phyloP scores from a whole-genome alignment of 1,140 invertebrate genomes.

The Lerema accius region DNA sequence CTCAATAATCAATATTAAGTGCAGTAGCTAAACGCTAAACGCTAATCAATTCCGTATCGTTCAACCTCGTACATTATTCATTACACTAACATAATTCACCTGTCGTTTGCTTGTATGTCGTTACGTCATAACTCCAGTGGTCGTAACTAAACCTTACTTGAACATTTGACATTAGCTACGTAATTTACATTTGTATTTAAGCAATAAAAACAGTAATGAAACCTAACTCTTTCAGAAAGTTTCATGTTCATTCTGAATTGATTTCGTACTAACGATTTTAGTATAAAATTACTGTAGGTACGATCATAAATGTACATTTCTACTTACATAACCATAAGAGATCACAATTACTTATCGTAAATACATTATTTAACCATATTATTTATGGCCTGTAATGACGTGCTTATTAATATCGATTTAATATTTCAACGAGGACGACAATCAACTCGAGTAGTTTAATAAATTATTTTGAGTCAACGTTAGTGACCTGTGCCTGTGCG shows the following conservation, averaged over 20 bases:
- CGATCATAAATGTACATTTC: too few species aligned
- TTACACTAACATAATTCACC: conserved; percentile 11
- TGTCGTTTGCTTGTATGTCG: conserved; percentile 2
- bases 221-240: too few species aligned
- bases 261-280: too few species aligned
- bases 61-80: conserved; percentile 8
- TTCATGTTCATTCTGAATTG: too few species aligned
- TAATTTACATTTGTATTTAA: too few species aligned
- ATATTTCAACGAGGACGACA: conserved; percentile 2
- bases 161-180: not conserved
- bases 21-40: conserved; percentile 9
- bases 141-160: not conserved
- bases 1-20: not conserved
- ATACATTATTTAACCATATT: too few species aligned
- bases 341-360: too few species aligned
- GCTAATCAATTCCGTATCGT: not conserved
- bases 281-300: too few species aligned
- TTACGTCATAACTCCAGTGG: conserved; percentile 7
- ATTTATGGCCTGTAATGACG: too few species aligned
- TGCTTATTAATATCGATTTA: not conserved
- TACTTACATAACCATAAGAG: too few species aligned
- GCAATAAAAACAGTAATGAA: too few species aligned
- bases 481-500: not conserved
- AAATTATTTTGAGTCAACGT: conserved; percentile 3
- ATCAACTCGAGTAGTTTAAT: conserved; percentile 5